phyloP scores from a whole-genome alignment of 2,797 vertebrate genomes.

The Philypnodon macrostomus region DNA sequence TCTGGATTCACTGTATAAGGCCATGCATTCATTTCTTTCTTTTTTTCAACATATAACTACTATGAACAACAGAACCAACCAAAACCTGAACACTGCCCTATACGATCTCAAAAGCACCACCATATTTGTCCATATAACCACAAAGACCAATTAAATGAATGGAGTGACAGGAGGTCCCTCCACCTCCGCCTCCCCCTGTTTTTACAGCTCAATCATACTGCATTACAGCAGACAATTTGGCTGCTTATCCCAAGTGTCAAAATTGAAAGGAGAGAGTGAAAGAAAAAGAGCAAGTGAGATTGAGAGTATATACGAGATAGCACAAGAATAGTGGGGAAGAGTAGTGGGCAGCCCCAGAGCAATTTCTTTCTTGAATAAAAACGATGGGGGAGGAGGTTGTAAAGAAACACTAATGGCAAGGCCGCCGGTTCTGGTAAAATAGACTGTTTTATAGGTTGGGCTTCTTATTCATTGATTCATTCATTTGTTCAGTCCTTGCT shows the following conservation, averaged over 20 bases:
- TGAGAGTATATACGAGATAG: slow-evolving; percentile 80
- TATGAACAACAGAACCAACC: no score
- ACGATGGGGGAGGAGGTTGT: slow-evolving; percentile 67
- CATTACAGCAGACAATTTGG: slow-evolving; percentile 66
- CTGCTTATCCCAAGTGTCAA: slow-evolving; percentile 70
- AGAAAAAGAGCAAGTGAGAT: slow-evolving; percentile 83
- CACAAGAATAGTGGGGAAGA: slow-evolving; percentile 80
- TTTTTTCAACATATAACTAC: no score
- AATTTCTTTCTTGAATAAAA: slow-evolving; percentile 86
- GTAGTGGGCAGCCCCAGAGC: slow-evolving; percentile 80
- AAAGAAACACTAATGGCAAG: slow-evolving; percentile 89
- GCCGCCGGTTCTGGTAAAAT: slow-evolving; percentile 90
- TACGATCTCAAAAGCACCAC: slow-evolving; percentile 31
- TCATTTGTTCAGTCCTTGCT: slow-evolving; percentile 75
- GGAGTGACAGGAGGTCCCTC: slow-evolving; percentile 78
- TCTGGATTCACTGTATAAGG: no score
- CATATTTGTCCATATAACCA: slow-evolving; percentile 86
- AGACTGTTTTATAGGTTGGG: slow-evolving; percentile 85
- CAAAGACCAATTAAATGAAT: slow-evolving; percentile 90
- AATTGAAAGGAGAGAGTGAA: slow-evolving; percentile 95
- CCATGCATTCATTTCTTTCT: no score
- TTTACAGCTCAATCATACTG: slow-evolving; percentile 73
- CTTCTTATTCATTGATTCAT: slow-evolving; percentile 81
- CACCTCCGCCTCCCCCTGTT: slow-evolving; percentile 79
- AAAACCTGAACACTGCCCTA: slow-evolving; percentile 10